Evolutionary conservation across 2,797 vertebrate species (phyloP).

Genomic region (Ctenopoma kingsleyae): DNA sequence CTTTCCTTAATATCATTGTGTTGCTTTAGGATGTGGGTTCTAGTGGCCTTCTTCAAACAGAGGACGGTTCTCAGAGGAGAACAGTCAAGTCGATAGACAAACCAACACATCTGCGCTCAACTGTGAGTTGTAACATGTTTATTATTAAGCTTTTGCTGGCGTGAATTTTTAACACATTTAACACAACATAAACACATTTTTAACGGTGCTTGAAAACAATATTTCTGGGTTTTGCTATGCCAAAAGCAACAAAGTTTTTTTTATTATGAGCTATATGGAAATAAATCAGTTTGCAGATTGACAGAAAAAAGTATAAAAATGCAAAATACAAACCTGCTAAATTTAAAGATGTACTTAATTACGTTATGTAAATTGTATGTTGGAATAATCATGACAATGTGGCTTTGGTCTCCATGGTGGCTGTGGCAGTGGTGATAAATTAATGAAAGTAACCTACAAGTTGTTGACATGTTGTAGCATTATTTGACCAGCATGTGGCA

Average conservation of each 20-base stretch:
- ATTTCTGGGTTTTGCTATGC: no score
- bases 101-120: conserved; percentile 84
- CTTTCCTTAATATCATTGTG: background rate
- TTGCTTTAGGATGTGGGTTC: conserved; percentile 80
- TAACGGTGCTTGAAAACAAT: background rate
- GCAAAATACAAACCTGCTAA: background rate
- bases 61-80: conserved; percentile 76
- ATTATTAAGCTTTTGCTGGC: background rate
- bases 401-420: no score
- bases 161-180: background rate
- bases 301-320: no score
- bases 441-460: background rate
- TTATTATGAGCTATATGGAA: background rate
- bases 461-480: background rate
- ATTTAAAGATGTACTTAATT: background rate
- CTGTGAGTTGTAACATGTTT: conserved; percentile 82
- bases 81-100: conserved; percentile 87
- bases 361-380: background rate
- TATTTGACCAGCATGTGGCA: conserved; percentile 43
- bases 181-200: no score
- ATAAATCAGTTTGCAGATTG: no score
- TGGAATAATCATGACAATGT: background rate
- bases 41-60: conserved; percentile 65
- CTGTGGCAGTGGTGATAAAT: no score
- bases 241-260: background rate